Percentiles rank a stretch among this genome's conserved stretches.
These are phyloP conservation scores for Rhinolophus ferrumequinum DNA, from an alignment of 2,113 vertebrate species.

Conservation along the genomic window DNA sequence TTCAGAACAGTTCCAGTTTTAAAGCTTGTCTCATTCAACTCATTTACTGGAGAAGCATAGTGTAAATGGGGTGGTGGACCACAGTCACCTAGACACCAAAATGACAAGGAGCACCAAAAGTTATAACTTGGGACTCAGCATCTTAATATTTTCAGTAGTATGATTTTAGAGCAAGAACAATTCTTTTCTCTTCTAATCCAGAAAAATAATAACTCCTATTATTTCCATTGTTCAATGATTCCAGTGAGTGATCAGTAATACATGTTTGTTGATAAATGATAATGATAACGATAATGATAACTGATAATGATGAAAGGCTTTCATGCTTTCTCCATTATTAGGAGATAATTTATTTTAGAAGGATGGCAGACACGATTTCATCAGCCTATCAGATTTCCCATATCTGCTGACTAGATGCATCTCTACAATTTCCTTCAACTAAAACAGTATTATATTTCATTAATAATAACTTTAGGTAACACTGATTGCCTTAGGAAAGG, in stretches of 20 bases:
- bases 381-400: background rate
- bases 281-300: background rate
- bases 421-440: background rate
- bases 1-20: background rate
- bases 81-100: conserved; percentile 80
- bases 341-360: background rate
- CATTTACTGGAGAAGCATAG: background rate
- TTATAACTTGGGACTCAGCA: background rate
- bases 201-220: background rate
- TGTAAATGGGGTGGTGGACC: conserved; percentile 56
- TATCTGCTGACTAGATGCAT: background rate
- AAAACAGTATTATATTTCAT: background rate
- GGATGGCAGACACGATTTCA: background rate
- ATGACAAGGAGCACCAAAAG: background rate
- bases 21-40: background rate
- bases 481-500: background rate
- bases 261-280: background rate
- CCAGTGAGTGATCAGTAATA: background rate
- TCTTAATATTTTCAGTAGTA: background rate
- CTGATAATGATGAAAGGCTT: background rate
- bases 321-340: background rate
- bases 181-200: conserved; percentile 14
- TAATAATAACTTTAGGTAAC: background rate
- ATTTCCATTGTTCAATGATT: background rate
- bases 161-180: background rate